These are phyloP conservation scores for Hylaeus anthracinus DNA, from an alignment of 1,140 invertebrate species.

Conservation along the genomic window DNA sequence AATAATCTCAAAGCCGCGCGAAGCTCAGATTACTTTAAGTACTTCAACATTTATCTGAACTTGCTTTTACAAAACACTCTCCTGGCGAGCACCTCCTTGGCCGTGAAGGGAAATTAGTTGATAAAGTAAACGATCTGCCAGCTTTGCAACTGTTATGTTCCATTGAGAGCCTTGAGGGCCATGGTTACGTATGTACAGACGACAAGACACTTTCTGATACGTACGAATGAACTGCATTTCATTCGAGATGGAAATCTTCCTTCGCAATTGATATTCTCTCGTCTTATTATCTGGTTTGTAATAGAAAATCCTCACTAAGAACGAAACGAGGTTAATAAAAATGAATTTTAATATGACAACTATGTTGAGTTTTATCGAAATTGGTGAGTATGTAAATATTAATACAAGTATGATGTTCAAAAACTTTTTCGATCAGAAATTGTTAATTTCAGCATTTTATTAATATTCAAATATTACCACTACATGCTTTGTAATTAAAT, in stretches of 20 bases:
- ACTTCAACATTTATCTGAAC: constrained; percentile 29
- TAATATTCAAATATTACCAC: no score
- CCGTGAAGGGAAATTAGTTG: constrained; percentile 1
- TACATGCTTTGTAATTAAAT: no score
- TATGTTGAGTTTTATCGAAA: no score
- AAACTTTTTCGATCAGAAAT: no score
- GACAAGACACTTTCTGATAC: not conserved
- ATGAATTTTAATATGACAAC: no score
- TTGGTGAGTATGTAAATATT: no score
- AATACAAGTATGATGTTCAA: no score
- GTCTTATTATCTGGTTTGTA: no score
- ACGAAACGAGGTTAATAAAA: no score
- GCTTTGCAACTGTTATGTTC: not conserved
- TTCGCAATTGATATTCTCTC: not conserved
- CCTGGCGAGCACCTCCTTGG: not conserved
- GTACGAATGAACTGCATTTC: not conserved
- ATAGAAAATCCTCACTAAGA: no score
- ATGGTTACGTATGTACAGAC: not conserved
- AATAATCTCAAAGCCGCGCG: constrained; percentile 34
- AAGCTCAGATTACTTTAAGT: constrained; percentile 36
- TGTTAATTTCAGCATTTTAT: no score
- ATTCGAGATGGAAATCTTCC: not conserved
- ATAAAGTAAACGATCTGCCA: not conserved
- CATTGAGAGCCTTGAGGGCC: not conserved
- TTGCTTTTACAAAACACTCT: constrained; percentile 12